Evolutionary conservation across 2,888 invertebrate species (phyloP), one percentile per base, ranked within the genome.

Genomic region (Drosophila kanekoi): DNA sequence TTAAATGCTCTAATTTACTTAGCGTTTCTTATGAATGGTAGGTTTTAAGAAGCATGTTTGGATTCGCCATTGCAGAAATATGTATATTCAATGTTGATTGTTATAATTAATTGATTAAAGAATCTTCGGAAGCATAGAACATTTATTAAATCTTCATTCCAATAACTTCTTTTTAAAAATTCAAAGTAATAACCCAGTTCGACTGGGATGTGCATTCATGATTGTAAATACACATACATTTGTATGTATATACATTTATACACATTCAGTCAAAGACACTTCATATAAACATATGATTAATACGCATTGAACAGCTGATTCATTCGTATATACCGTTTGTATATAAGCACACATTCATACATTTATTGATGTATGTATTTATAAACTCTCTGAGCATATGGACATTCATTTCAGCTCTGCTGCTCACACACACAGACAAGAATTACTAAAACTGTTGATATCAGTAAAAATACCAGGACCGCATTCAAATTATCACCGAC

Each of bases 231-330:
- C 28, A 47, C 16, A 40, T 57, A 33, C 32, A 32, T 28, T 28
- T 28, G 28, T 28, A 20, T 44, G 43, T 60, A 41, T 14, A 67
- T 44, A 41, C 16, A 70, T 23, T 44, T 8, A 41, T 40, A 53
- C 45, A 53, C 67, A 77, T 48, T 33, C 52, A 54, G 45, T 53
- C 38, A 57, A 78, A 68, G 72, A 66, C 83, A 66, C 77, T 65
- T 75, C 70, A 72, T 70, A 47, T 53, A 75, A 77, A 73, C 89
- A 81, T 89, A 89, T 82, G 87, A 88, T 85, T 88, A 85, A 85
- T 87, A 81, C 85, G 75, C 69, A 79, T 33, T 58, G 79, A 82
- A 87, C 83, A 84, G 83, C 83, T 84, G 83, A 84, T 84, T 84
- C 87, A 83, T 81, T 76, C 67, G 63, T 65, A 60, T 52, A 47